Evolutionary conservation across 2,888 invertebrate species (phyloP).

Genomic region (Kuschelorhynchus macadamiae): DNA sequence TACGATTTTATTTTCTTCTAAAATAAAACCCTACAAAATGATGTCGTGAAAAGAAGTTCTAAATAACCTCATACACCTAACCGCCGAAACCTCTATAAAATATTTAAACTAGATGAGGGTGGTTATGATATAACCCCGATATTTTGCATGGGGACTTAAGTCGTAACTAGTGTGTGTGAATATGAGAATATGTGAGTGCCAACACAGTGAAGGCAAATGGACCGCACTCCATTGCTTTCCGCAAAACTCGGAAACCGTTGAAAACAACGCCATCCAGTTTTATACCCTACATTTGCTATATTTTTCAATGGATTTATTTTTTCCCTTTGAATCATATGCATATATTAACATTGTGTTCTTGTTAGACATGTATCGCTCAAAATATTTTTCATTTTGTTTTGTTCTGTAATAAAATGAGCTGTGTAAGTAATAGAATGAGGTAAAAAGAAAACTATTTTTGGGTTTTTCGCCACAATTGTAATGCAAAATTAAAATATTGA

Average conservation of each 20-base stretch:
- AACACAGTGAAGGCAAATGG: slow-evolving; percentile 67
- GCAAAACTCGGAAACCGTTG: slow-evolving; percentile 63
- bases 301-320: slow-evolving; percentile 66
- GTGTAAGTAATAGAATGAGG: no score
- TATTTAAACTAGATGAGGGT: slow-evolving; percentile 47
- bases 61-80: neutral
- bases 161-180: slow-evolving; percentile 61
- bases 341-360: slow-evolving; percentile 33
- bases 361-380: neutral
- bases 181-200: slow-evolving; percentile 66
- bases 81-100: slow-evolving; percentile 34
- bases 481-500: no score
- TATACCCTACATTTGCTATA: slow-evolving; percentile 67
- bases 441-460: no score
- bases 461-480: no score
- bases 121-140: slow-evolving; percentile 35
- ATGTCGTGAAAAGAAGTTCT: neutral
- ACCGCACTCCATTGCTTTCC: slow-evolving; percentile 67
- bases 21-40: no score
- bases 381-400: no score
- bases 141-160: slow-evolving; percentile 48
- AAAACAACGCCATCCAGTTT: slow-evolving; percentile 64
- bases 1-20: no score
- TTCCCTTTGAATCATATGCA: slow-evolving; percentile 56
- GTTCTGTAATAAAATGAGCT: no score